Conservation (phyloP, 2,888 invertebrate species). For the Camptogramma bilineatum region DNA sequence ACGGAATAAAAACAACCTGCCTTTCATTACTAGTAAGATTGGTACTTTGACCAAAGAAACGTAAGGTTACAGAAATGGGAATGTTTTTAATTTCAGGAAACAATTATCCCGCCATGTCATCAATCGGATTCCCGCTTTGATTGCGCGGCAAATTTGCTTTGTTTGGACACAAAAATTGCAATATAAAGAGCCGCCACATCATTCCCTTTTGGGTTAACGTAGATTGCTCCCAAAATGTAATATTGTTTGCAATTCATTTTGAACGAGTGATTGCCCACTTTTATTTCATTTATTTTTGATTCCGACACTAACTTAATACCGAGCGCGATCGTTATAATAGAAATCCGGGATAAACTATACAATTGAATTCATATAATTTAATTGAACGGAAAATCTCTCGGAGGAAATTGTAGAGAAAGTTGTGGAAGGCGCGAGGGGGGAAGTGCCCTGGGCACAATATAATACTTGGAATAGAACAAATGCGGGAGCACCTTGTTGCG, state of each 20-base stretch:
- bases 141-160: constrained; percentile 86
- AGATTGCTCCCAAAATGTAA: constrained; percentile 84
- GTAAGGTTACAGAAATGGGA: constrained; percentile 63
- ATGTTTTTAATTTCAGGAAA: constrained; percentile 85
- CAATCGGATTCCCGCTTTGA: constrained; percentile 85
- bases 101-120: constrained; percentile 85
- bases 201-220: constrained; percentile 85
- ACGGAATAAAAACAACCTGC: not conserved
- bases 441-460: constrained; percentile 70
- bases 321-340: constrained; percentile 61
- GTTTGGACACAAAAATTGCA: constrained; percentile 86
- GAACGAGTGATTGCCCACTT: constrained; percentile 79
- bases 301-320: constrained; percentile 73
- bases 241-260: constrained; percentile 84
- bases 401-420: constrained; percentile 73
- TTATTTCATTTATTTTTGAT: constrained; percentile 74
- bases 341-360: constrained; percentile 63
- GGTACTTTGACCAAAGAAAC: not conserved
- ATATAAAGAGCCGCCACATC: constrained; percentile 86
- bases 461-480: constrained; percentile 74
- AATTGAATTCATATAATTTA: constrained; percentile 74
- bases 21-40: not conserved
- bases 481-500: constrained; percentile 67
- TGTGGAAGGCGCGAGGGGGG: constrained; percentile 64
- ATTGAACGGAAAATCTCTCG: constrained; percentile 72